Percentiles rank a stretch among this genome's conserved stretches.
phyloP scores from a whole-genome alignment of 2,888 invertebrate genomes.

The Podabrus alpinus region DNA sequence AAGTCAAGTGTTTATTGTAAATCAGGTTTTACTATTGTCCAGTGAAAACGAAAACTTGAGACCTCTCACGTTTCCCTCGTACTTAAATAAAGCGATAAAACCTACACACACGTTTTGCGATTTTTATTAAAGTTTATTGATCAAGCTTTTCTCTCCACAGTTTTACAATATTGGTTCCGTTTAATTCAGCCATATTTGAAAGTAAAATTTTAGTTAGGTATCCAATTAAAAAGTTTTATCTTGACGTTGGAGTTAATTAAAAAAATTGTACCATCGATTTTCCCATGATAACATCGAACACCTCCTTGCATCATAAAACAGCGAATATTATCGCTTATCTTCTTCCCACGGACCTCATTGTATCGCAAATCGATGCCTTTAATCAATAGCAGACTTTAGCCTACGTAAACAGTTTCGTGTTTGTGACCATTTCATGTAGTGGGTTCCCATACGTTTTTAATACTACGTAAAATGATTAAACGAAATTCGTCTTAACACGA shows the following conservation, averaged over 20 bases:
- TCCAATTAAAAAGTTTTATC: neutral
- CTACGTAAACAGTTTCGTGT: neutral
- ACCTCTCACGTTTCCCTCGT: neutral
- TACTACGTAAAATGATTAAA: conserved; percentile 1
- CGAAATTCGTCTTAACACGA: neutral
- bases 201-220: neutral
- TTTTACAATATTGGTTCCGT: neutral
- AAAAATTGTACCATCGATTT: neutral
- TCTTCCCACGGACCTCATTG: conserved; percentile 12
- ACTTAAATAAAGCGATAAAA: conserved; percentile 2
- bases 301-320: conserved; percentile 5
- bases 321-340: conserved; percentile 11
- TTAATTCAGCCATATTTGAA: neutral
- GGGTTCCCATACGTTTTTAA: neutral
- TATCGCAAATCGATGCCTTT: conserved; percentile 10
- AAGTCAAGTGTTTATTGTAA: conserved; percentile 1
- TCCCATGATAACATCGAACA: neutral
- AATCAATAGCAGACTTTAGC: conserved; percentile 5
- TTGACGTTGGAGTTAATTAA: neutral
- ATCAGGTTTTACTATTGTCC: neutral
- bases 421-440: conserved; percentile 1
- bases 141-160: neutral
- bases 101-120: conserved; percentile 3
- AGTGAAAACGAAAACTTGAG: neutral
- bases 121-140: conserved; percentile 2